These are phyloP conservation scores for Oreochromis mossambicus DNA, from an alignment of 2,797 vertebrate species.

Conservation along the genomic window DNA sequence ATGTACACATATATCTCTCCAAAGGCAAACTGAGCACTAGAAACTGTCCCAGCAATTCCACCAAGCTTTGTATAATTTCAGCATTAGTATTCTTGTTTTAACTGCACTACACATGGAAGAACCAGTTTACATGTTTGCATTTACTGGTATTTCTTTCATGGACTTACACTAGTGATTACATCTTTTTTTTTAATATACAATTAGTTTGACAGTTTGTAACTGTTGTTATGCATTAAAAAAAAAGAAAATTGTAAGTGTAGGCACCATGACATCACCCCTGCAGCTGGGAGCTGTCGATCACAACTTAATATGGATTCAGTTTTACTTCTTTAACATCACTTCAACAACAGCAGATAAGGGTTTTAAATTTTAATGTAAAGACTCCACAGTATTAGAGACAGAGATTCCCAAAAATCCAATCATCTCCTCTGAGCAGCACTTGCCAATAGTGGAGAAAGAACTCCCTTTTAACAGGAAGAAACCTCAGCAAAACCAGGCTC, in stretches of 20 bases:
- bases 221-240: too few relatives aligned
- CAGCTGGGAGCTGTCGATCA: background rate
- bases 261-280: rapidly evolving
- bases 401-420: background rate
- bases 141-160: background rate
- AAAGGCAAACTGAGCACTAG: background rate
- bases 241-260: background rate
- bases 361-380: background rate
- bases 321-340: background rate
- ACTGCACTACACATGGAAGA: background rate
- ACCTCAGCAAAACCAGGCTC: background rate
- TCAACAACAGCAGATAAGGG: background rate
- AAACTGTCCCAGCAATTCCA: background rate
- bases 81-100: background rate
- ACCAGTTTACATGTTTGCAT: rapidly evolving
- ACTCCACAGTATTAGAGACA: background rate
- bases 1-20: background rate
- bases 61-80: background rate
- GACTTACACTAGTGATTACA: background rate
- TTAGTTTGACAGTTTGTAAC: too few relatives aligned
- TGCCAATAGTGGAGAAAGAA: background rate
- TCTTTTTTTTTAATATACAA: background rate
- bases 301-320: background rate
- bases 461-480: background rate
- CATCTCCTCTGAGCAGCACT: background rate